Evolutionary conservation across 1,140 invertebrate genomes (phyloP).

Genomic region (Pseudomyrmex flavicornis): DNA sequence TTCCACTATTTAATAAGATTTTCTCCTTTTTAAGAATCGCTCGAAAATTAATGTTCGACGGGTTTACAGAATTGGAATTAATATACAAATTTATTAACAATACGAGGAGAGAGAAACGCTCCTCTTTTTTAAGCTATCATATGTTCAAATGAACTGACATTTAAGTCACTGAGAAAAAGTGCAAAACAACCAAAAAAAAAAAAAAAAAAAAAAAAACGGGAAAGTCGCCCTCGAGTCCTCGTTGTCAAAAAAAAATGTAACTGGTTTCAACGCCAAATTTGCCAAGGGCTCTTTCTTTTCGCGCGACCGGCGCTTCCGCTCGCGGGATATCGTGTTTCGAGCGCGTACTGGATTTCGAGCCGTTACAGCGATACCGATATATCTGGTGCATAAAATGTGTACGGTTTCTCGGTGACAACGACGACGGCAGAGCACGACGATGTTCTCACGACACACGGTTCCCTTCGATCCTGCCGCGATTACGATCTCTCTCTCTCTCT

Average conservation of each 20-base stretch:
- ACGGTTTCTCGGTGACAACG: conserved; percentile 67
- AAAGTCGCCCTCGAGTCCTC: neutral
- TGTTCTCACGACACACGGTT: conserved; percentile 64
- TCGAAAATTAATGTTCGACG: fast-evolving
- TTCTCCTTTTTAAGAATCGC: too few species aligned
- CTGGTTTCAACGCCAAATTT: conserved; percentile 67
- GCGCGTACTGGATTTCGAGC: conserved; percentile 62
- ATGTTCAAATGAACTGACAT: neutral
- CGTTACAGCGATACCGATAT: conserved; percentile 40
- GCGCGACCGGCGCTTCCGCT: conserved; percentile 53
- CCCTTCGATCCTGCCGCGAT: conserved; percentile 30
- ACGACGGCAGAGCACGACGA: conserved; percentile 23
- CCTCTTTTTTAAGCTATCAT: too few species aligned
- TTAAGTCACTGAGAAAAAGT: neutral
- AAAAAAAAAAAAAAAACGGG: too few species aligned
- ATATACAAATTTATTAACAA: too few species aligned
- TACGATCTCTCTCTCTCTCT: conserved; percentile 5
- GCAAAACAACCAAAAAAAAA: neutral
- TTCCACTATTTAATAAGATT: too few species aligned
- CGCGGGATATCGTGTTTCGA: conserved; percentile 64
- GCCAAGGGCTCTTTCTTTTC: conserved; percentile 29
- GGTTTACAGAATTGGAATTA: too few species aligned
- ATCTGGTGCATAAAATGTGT: conserved; percentile 59
- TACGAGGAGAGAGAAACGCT: neutral
- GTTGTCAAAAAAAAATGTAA: conserved; percentile 63